Evolutionary conservation across 2,797 vertebrate genomes (phyloP).

Genomic region (Ficedula albicollis): DNA sequence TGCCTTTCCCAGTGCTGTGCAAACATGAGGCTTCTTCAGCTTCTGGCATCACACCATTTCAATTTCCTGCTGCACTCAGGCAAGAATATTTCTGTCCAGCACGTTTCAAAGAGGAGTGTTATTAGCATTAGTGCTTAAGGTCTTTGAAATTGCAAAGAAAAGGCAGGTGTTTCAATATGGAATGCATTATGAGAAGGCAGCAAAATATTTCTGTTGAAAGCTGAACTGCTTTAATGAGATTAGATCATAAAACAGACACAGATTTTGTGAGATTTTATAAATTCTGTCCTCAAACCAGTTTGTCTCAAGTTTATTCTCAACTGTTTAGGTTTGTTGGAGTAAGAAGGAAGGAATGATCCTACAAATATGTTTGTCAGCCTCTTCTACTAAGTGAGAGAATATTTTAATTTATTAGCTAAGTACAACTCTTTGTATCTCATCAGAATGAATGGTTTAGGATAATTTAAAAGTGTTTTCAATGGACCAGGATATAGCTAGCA

Average conservation of each 20-base stretch:
- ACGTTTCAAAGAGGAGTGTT: neutral
- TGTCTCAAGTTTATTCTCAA: neutral
- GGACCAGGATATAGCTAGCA: neutral
- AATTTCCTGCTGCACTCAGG: slow-evolving; percentile 6
- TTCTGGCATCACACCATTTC: slow-evolving; percentile 33
- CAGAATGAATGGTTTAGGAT: neutral
- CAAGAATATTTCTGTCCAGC: neutral
- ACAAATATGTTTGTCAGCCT: neutral
- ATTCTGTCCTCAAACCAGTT: neutral
- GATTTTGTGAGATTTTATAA: neutral
- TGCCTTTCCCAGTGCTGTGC: slow-evolving; percentile 12
- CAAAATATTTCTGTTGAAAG: neutral
- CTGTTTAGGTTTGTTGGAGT: neutral
- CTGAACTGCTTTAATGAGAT: neutral
- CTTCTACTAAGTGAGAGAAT: neutral
- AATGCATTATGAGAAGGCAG: neutral
- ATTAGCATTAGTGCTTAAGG: neutral
- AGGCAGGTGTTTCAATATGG: neutral
- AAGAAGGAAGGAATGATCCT: neutral
- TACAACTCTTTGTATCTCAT: neutral
- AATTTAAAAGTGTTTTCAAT: slow-evolving; percentile 2
- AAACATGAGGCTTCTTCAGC: neutral
- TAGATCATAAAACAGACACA: neutral
- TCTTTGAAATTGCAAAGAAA: neutral
- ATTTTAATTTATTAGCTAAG: neutral